Percentiles rank a stretch among this genome's conserved stretches.
Conservation (phyloP, 1,140 invertebrate genomes). For the Drosophila paulistorum region DNA sequence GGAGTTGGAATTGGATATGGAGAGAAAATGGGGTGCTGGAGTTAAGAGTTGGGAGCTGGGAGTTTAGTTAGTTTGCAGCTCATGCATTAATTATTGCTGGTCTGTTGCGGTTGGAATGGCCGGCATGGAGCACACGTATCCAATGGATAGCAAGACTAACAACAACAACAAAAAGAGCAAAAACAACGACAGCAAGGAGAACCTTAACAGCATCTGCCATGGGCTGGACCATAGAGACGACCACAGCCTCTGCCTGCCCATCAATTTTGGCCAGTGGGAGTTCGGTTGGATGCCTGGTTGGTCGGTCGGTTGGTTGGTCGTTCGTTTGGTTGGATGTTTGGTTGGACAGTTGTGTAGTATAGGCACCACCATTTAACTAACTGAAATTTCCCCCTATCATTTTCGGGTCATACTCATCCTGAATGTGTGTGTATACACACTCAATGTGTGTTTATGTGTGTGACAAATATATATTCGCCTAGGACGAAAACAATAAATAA, state of each 20-base stretch:
- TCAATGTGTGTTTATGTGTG: not conserved
- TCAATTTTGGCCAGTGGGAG: slow-evolving; percentile 35
- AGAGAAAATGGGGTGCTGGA: slow-evolving; percentile 14
- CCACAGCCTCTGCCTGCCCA: slow-evolving; percentile 37
- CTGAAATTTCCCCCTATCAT: slow-evolving; percentile 66
- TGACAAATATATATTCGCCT: too few species aligned
- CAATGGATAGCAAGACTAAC: slow-evolving; percentile 9
- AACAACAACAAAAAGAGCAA: not conserved
- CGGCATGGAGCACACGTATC: slow-evolving; percentile 33
- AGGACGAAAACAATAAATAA: slow-evolving; percentile 48
- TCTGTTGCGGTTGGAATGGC: slow-evolving; percentile 68
- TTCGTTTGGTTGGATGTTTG: not conserved
- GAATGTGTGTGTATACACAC: not conserved
- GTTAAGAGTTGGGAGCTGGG: slow-evolving; percentile 30
- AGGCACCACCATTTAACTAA: slow-evolving; percentile 64
- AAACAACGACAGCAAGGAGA: slow-evolving; percentile 1
- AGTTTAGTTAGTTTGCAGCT: slow-evolving; percentile 67
- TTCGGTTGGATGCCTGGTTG: slow-evolving; percentile 5
- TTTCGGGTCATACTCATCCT: slow-evolving; percentile 8
- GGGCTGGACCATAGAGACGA: slow-evolving; percentile 1
- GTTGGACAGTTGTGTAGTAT: not conserved
- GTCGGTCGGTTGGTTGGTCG: not conserved
- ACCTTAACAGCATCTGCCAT: not conserved
- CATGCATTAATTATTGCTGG: slow-evolving; percentile 81
- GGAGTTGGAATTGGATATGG: slow-evolving; percentile 35